Evolutionary conservation across 2,113 vertebrate species (phyloP).

Genomic region (Eolophus roseicapilla): DNA sequence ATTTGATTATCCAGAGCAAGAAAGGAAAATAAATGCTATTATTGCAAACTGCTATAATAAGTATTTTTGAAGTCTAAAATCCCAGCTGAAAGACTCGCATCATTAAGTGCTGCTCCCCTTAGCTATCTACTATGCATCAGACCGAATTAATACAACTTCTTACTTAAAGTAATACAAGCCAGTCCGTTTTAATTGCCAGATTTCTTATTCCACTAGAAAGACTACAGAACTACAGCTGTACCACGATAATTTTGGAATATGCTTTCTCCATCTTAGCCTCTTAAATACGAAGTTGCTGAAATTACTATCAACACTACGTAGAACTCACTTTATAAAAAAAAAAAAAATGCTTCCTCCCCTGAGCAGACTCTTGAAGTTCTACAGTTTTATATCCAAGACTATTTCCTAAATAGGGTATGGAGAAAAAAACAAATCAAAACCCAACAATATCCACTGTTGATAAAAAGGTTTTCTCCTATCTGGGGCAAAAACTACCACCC

Average conservation of each 20-base stretch:
- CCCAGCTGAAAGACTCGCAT: not conserved
- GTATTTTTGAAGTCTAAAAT: not conserved
- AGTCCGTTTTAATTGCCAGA: not conserved
- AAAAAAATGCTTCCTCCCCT: not conserved
- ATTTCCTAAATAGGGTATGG: not conserved
- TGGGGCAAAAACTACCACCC: accelerated
- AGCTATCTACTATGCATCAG: not conserved
- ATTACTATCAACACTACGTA: not conserved
- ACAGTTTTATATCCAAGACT: not conserved
- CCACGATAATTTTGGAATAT: not conserved
- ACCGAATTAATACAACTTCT: not conserved
- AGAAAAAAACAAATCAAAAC: not conserved
- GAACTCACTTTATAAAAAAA: not conserved
- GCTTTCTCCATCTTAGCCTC: not conserved
- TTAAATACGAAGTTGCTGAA: not conserved
- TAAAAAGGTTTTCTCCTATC: not conserved
- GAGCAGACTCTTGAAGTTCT: not conserved
- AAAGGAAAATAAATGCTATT: not conserved
- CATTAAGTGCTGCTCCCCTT: not conserved
- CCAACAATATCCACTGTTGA: not conserved
- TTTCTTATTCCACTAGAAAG: not conserved
- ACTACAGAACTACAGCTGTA: not conserved
- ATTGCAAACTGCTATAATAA: not conserved
- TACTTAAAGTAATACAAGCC: not conserved
- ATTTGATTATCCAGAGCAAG: not conserved